A percentile compares a stretch with the other conserved stretches of the same genome.
These are phyloP conservation scores for Subacronicta megacephala DNA, from an alignment of 2,888 invertebrate species.

Conservation along the genomic window DNA sequence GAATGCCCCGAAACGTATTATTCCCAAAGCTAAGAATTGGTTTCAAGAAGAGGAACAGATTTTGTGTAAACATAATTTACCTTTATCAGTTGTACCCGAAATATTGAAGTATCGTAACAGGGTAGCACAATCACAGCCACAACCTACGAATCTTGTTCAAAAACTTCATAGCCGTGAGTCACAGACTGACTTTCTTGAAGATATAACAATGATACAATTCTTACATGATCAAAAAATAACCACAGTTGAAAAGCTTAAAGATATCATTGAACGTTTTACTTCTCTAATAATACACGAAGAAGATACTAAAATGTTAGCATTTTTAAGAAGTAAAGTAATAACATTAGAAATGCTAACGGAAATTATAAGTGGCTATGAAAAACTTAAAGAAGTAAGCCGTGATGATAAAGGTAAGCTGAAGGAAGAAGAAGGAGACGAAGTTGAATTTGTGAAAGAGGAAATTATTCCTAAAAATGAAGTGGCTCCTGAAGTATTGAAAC, in stretches of 20 bases:
- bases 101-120: neutral
- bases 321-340: neutral
- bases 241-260: neutral
- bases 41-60: neutral
- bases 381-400: neutral
- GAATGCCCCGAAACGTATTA: neutral
- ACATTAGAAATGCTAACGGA: neutral
- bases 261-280: neutral
- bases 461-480: neutral
- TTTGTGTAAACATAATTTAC: neutral
- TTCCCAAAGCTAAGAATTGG: neutral
- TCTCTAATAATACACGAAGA: neutral
- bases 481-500: neutral
- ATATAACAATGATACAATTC: neutral
- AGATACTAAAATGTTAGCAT: neutral
- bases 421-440: neutral
- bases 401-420: neutral
- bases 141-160: too few relatives aligned
- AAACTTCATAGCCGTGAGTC: neutral
- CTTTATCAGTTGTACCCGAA: neutral
- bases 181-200: neutral
- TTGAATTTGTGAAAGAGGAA: conserved; percentile 1
- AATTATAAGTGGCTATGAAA: neutral
- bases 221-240: neutral
- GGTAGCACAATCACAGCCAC: neutral